A percentile compares a stretch with the other conserved stretches of the same genome.
Evolutionary conservation across 2,888 invertebrate species (phyloP).

Genomic region (Megamerina dolium): DNA sequence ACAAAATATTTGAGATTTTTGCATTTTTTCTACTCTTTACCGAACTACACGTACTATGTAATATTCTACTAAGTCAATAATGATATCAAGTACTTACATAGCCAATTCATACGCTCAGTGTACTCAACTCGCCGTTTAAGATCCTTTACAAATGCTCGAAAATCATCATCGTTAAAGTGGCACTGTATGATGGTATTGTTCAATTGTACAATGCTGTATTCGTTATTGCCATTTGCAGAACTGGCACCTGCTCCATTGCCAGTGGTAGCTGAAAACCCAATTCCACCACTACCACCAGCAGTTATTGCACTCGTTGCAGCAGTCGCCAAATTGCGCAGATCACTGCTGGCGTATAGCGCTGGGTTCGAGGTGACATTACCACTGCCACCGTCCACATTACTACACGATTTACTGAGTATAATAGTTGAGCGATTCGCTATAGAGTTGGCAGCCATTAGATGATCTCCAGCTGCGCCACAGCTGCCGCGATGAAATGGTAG

Average conservation of each 20-base stretch:
- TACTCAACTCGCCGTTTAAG: slow-evolving; percentile 49
- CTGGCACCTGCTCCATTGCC: slow-evolving; percentile 12
- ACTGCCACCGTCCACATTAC: slow-evolving; percentile 38
- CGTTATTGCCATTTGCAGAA: slow-evolving; percentile 41
- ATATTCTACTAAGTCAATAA: no score
- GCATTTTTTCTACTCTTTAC: no score
- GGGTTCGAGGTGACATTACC: slow-evolving; percentile 20
- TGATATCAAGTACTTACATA: slow-evolving; percentile 51
- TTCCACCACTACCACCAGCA: slow-evolving; percentile 16
- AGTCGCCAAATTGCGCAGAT: slow-evolving; percentile 27
- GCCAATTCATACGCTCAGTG: slow-evolving; percentile 50
- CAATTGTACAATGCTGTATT: slow-evolving; percentile 46
- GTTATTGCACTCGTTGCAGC: slow-evolving; percentile 19
- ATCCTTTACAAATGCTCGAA: slow-evolving; percentile 46
- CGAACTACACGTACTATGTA: no score
- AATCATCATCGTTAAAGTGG: slow-evolving; percentile 48
- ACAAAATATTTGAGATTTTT: no score
- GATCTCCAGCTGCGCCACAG: slow-evolving; percentile 45
- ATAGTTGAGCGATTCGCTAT: slow-evolving; percentile 46
- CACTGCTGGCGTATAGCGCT: slow-evolving; percentile 27
- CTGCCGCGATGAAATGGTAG: slow-evolving; percentile 44
- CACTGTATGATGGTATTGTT: slow-evolving; percentile 49
- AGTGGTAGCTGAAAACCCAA: slow-evolving; percentile 18
- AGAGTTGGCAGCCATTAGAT: slow-evolving; percentile 43
- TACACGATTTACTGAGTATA: slow-evolving; percentile 46